Evolutionary conservation across 1,140 invertebrate species (phyloP).

Genomic region (Heliconius congener): DNA sequence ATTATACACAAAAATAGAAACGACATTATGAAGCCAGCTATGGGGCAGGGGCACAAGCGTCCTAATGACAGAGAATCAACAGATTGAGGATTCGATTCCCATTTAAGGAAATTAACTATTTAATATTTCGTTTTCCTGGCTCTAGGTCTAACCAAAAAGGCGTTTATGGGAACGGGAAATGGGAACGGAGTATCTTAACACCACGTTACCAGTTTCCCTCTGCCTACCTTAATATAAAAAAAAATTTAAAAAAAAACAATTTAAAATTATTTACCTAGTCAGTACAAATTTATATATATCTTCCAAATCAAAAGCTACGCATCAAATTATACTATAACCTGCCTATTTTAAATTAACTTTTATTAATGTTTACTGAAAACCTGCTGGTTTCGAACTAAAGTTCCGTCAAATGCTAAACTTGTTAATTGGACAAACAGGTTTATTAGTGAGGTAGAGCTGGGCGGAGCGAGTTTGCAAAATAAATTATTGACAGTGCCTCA

Average conservation of each 20-base stretch:
- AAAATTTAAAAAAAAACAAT: neutral
- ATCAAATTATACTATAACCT: neutral
- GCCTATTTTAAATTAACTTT: neutral
- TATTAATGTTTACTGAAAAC: slow-evolving; percentile 22
- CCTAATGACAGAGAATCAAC: too few relatives aligned
- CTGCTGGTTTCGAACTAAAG: slow-evolving; percentile 18
- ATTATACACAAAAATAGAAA: too few relatives aligned
- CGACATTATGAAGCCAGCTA: too few relatives aligned
- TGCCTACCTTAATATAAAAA: neutral
- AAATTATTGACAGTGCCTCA: slow-evolving; percentile 20
- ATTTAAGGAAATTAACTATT: too few relatives aligned
- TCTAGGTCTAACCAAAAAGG: too few relatives aligned
- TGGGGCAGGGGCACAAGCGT: too few relatives aligned
- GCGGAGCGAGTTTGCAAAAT: slow-evolving; percentile 19
- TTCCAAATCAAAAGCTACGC: neutral
- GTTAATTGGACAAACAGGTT: slow-evolving; percentile 30
- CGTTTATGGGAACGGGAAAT: too few relatives aligned
- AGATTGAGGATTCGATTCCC: too few relatives aligned
- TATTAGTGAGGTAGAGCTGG: slow-evolving; percentile 30
- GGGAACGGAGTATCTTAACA: too few relatives aligned
- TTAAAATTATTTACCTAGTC: neutral
- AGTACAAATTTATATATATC: neutral
- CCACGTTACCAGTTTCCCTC: too few relatives aligned
- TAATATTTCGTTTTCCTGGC: too few relatives aligned
- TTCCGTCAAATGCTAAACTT: slow-evolving; percentile 23